Evolutionary conservation across 1,140 invertebrate genomes (phyloP).

Genomic region (Habropoda laboriosa): DNA sequence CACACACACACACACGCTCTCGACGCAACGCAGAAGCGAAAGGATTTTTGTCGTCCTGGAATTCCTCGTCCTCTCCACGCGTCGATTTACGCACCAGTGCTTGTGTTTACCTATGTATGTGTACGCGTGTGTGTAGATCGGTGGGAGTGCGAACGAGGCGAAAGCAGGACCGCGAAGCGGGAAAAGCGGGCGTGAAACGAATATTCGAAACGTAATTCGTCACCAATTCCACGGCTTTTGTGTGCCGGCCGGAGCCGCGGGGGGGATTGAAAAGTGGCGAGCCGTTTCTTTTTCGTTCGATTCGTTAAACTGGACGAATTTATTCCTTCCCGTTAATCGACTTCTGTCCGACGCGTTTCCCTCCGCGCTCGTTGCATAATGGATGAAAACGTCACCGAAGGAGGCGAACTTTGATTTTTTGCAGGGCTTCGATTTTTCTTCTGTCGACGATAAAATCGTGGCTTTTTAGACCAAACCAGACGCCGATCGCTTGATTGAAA

Average conservation of each 20-base stretch:
- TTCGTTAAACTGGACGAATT: conserved; percentile 35
- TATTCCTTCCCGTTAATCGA: conserved; percentile 45
- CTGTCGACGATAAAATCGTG: not conserved
- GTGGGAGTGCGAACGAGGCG: not conserved
- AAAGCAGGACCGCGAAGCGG: conserved; percentile 15
- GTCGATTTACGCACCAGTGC: not conserved
- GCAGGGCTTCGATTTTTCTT: too few species aligned
- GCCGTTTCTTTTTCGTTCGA: conserved; percentile 28
- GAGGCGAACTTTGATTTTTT: not conserved
- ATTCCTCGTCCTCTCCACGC: not conserved
- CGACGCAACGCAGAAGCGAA: not conserved
- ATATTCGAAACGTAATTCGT: conserved; percentile 48
- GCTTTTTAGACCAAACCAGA: not conserved
- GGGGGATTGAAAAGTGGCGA: conserved; percentile 18
- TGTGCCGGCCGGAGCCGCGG: not conserved
- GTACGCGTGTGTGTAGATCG: not conserved
- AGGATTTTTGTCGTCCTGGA: not conserved
- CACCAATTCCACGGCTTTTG: conserved; percentile 27
- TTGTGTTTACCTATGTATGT: not conserved
- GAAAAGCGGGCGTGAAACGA: conserved; percentile 24
- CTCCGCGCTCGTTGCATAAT: not conserved
- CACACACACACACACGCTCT: too few species aligned
- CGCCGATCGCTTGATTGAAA: not conserved
- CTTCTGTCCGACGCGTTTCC: not conserved
- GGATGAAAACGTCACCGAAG: not conserved